Base-by-base conservation (phyloP, 2,113 vertebrate genomes). In the Atractosteus spatula region DNA sequence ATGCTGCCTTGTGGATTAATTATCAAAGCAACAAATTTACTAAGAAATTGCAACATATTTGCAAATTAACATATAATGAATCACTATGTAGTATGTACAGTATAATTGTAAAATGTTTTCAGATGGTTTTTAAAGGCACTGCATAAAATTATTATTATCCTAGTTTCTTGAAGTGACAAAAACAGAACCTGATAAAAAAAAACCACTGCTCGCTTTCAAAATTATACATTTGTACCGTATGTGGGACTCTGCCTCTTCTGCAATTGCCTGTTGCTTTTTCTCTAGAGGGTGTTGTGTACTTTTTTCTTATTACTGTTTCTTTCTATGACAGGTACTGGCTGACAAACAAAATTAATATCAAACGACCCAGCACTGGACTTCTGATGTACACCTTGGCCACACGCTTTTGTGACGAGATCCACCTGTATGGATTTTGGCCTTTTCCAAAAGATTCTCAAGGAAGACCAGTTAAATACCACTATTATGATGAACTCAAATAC, bases 381-480 rank as follows among this genome's bases (percentile, higher is more conserved):
- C 88, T 96, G 47, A 96, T 96, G 95, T 96, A 96, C 51, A 96
- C 95, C 0, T 88, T 96, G 51, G 91, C 94, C 13, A 96, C 95
- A 0, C 91, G 95, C 62, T 96, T 96, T 83, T 96, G 95, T 75
- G 93, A 95, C 73, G 93, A 96, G 87, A 96, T 96, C 78, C 89
- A 96, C 66, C 88, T 96, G 4, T 96, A 96, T 10, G 95, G 95
- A 79, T 96, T 94, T 83, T 96, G 94, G 94, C 95, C 95, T 3
- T 96, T 96, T 74, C 95, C 93, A 4, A 95, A 94, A 83, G 94
- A 96, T 85, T 78, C 91, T 66, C 85, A 79, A 76, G 95, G 94
- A 80, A 93, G 91, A 81, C 76, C 86, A 17, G 95, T 96, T 69
- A 95, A 95, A 87, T 96, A 96, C 77, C 95, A 96, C 83, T 96